These are phyloP conservation scores for Daubentonia madagascariensis DNA, from an alignment of 2,113 vertebrate genomes.

Conservation along the genomic window DNA sequence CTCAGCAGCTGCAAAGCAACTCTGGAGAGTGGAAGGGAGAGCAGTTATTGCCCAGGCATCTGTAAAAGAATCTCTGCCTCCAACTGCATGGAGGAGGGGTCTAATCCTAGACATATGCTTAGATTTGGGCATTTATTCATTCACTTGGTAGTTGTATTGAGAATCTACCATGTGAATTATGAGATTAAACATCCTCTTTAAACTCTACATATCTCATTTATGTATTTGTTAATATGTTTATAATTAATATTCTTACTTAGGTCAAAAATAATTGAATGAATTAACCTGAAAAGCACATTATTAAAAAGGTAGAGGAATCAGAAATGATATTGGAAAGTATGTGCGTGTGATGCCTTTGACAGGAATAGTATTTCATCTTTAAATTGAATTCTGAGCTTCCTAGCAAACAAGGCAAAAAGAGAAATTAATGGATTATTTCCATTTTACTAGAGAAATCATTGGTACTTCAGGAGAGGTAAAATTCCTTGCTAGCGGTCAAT, in stretches of 20 bases:
- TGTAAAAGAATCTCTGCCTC: background rate
- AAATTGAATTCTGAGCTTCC: conserved; percentile 18
- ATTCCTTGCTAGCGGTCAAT: background rate
- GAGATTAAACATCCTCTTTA: background rate
- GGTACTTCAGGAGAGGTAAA: background rate
- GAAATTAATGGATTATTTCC: background rate
- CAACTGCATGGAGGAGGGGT: background rate
- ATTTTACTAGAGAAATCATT: background rate
- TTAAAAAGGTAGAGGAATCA: background rate
- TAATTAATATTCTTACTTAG: background rate
- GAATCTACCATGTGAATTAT: background rate
- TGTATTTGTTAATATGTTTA: background rate
- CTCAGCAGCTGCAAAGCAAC: background rate
- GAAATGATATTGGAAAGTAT: background rate
- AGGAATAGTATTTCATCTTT: background rate
- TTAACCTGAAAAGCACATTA: background rate
- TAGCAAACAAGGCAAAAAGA: background rate
- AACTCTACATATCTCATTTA: background rate
- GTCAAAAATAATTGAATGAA: background rate
- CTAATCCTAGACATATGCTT: background rate
- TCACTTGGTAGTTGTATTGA: background rate
- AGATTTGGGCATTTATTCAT: background rate
- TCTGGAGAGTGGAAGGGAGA: background rate
- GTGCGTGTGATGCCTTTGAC: background rate
- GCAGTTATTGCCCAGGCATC: background rate